phyloP scores from a whole-genome alignment of 2,888 invertebrate species.

The Eilema caniola region DNA sequence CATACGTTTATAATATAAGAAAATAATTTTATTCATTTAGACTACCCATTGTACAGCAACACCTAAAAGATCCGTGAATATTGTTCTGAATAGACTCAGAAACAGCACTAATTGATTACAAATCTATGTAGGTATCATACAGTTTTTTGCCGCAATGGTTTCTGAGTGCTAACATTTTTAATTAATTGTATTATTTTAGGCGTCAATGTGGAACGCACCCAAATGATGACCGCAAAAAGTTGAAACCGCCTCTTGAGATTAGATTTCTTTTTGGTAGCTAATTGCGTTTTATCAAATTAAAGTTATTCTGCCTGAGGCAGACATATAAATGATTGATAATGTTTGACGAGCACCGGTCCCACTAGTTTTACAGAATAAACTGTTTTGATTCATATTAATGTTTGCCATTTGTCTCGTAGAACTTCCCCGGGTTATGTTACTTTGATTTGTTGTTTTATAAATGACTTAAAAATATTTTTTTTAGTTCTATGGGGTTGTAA shows the following conservation, averaged over 20 bases:
- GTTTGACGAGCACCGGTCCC: conserved; percentile 76
- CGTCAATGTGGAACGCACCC: conserved; percentile 69
- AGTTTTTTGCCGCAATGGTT: conserved; percentile 41
- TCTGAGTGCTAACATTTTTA: conserved; percentile 53
- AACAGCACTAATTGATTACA: conserved; percentile 27
- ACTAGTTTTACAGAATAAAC: conserved; percentile 85
- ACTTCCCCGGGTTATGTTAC: conserved; percentile 40
- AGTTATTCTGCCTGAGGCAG: conserved; percentile 75
- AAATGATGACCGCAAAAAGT: conserved; percentile 75
- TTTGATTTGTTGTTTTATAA: conserved; percentile 48
- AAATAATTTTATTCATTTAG: conserved; percentile 48
- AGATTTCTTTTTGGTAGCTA: conserved; percentile 87
- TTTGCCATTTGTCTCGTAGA: conserved; percentile 74
- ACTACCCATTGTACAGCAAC: conserved; percentile 28
- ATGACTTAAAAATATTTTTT: conserved; percentile 4
- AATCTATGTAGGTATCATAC: conserved; percentile 29
- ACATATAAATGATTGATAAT: conserved; percentile 81
- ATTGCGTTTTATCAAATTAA: conserved; percentile 87
- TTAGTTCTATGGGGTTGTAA: neutral
- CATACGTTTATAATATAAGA: conserved; percentile 45
- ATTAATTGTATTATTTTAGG: conserved; percentile 57
- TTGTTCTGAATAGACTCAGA: conserved; percentile 24
- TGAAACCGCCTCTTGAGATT: conserved; percentile 78
- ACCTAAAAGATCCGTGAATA: conserved; percentile 17
- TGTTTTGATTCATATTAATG: conserved; percentile 83